Percentiles rank a stretch among this genome's conserved stretches.
Evolutionary conservation across 2,113 vertebrate genomes (phyloP).

Genomic region (Xiphophorus couchianus): DNA sequence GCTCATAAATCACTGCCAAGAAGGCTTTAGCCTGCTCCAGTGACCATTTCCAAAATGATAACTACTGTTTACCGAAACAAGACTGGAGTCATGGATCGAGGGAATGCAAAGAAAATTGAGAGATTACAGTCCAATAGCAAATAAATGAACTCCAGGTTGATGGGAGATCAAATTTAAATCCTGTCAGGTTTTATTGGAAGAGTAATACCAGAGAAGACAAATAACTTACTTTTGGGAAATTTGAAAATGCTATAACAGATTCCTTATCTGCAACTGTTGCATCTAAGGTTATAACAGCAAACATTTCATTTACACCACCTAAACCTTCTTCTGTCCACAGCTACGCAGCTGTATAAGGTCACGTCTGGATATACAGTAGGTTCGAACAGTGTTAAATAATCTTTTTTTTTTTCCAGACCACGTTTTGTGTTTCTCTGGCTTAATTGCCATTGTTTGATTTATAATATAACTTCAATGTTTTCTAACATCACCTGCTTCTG

Average conservation of each 20-base stretch:
- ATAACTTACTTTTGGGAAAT: not conserved
- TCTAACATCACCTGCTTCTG: not conserved
- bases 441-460: too few species aligned
- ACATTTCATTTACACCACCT: too few species aligned
- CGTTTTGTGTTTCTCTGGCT: too few species aligned
- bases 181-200: not conserved
- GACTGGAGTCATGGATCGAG: constrained; percentile 28
- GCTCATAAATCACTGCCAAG: constrained; percentile 68
- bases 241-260: not conserved
- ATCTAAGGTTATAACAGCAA: not conserved
- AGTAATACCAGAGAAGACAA: not conserved
- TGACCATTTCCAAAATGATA: constrained; percentile 50
- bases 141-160: not conserved
- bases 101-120: constrained; percentile 12
- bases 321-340: too few species aligned
- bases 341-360: too few species aligned
- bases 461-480: too few species aligned
- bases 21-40: constrained; percentile 41
- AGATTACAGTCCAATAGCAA: constrained; percentile 3
- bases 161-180: constrained; percentile 2
- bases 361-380: too few species aligned
- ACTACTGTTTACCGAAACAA: constrained; percentile 51
- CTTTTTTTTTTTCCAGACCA: too few species aligned
- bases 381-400: too few species aligned
- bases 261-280: not conserved